Evolutionary conservation across 2,113 vertebrate genomes (phyloP).

Genomic region (Bufo bufo): DNA sequence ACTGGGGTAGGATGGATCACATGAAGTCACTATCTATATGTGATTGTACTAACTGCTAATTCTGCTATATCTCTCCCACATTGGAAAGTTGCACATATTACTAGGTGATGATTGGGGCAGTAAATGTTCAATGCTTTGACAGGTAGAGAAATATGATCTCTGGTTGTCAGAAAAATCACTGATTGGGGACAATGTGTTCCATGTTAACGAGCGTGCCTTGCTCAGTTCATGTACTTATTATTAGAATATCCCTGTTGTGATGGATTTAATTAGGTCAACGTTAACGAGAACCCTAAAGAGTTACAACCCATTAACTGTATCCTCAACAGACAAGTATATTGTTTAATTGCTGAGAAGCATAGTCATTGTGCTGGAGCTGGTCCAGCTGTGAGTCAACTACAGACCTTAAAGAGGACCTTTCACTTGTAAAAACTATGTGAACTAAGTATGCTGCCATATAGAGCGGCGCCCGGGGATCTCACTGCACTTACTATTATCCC

Average conservation of each 20-base stretch:
- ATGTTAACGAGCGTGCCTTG: slow-evolving; percentile 19
- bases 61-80: not conserved
- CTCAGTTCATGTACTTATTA: not conserved
- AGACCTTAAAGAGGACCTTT: too few relatives aligned
- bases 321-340: not conserved
- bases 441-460: too few relatives aligned
- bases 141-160: slow-evolving; percentile 33
- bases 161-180: slow-evolving; percentile 17
- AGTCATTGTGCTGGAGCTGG: not conserved
- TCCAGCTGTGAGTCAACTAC: not conserved
- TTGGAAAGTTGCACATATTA: slow-evolving; percentile 16
- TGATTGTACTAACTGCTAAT: not conserved
- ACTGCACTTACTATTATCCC: too few relatives aligned
- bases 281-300: not conserved
- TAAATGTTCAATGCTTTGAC: not conserved
- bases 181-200: slow-evolving; percentile 39
- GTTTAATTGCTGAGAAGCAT: not conserved
- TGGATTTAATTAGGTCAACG: slow-evolving; percentile 16
- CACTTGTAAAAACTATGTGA: too few relatives aligned
- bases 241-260: not conserved
- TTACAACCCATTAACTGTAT: not conserved
- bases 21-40: not conserved
- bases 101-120: not conserved
- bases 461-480: too few relatives aligned
- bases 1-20: slow-evolving; percentile 7